These are phyloP conservation scores for Macaca nemestrina DNA, from an alignment of 2,113 vertebrate genomes.

Conservation along the genomic window DNA sequence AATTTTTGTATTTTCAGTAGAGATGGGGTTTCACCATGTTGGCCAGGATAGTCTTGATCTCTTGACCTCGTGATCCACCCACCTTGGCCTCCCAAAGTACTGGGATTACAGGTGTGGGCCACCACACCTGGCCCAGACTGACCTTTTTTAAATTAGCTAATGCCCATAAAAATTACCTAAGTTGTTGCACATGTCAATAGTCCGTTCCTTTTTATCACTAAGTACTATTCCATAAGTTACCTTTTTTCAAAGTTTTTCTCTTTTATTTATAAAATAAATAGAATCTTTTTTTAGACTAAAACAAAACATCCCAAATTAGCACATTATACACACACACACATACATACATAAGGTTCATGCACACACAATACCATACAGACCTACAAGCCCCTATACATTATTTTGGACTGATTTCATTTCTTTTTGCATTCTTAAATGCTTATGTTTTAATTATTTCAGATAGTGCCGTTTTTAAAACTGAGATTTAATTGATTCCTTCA, in stretches of 20 bases:
- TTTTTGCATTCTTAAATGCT: neutral
- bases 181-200: neutral
- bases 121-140: neutral
- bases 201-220: neutral
- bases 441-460: neutral
- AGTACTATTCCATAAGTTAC: neutral
- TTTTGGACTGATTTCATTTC: neutral
- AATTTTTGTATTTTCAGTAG: too few relatives aligned
- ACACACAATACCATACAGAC: neutral
- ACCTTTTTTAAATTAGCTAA: neutral
- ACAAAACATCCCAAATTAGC: neutral
- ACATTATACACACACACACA: neutral
- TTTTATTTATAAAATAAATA: neutral
- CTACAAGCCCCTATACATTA: neutral
- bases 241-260: neutral
- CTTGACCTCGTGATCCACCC: too few relatives aligned
- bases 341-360: neutral
- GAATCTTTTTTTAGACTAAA: neutral
- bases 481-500: neutral
- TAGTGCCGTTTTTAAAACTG: neutral
- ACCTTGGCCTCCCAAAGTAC: too few relatives aligned
- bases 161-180: neutral
- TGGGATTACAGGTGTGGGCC: too few relatives aligned
- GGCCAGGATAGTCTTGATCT: too few relatives aligned
- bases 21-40: too few relatives aligned